Evolutionary conservation across 1,140 invertebrate genomes (phyloP), one percentile per base, ranked within the genome.

Genomic region (Trinorchestia longiramus): DNA sequence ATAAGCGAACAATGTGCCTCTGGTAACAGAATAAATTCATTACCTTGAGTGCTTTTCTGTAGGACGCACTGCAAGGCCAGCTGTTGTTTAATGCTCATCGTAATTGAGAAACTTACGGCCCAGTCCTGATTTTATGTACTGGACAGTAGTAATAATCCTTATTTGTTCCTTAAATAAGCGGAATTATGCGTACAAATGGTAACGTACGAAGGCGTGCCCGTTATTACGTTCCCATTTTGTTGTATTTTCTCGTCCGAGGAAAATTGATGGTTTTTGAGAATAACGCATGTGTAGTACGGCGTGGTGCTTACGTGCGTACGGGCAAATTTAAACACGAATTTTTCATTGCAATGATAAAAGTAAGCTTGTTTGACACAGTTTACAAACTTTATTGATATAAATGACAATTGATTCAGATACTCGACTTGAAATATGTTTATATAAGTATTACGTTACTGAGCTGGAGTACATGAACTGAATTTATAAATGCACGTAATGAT

Each of bases 1-100:
- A 43, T 90, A 90, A 90, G 41, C 43, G 41, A 42, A 43, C 88
- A 44, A 94, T 94, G 92, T n/a, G 92, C 8, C 36, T 19, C 43
- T 94, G 92, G 92, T 45, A 44, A 43, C 92, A 40, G 92, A 45
- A 94, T 94, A 94, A 94, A 94, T 94, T 94, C 92, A 94, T 94
- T 94, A 94, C 44, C 92, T 44, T 44, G 92, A 94, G 92, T 94
- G 92, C 43, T 94, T 94, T 47, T 40, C 92, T n/a, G 19, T 47
- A 94, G 92, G 43, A 43, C 92, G 92, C 43, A 94, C 43, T 94
- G 41, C 44, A 47, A 94, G 92, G 92, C 88, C 88, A 90, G 88
- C n/a, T 90, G 88, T 43, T 90, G 41, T 90, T 90, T 90, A 90
- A 90, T 42, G 88, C 88, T 43, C 88, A 0, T 28, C 43, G 88